phyloP scores from a whole-genome alignment of 2,113 vertebrate species.

The Oophaga pumilio region DNA sequence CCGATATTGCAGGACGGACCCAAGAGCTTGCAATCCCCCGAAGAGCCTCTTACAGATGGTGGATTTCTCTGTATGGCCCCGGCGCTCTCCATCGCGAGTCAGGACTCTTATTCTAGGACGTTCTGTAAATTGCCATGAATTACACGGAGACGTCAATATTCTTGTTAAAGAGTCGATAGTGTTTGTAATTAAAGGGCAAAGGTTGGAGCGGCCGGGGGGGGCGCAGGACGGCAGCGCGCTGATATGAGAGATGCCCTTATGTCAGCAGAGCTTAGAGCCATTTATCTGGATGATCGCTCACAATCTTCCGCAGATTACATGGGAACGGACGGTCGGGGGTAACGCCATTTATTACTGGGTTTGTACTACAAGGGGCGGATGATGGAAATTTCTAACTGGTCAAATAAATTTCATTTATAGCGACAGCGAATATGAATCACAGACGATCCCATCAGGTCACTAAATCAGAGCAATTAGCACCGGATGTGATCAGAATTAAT shows the following conservation, averaged over 20 bases:
- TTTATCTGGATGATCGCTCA: neutral
- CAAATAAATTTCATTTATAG: neutral
- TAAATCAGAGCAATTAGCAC: neutral
- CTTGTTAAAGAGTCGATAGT: slow-evolving; percentile 38
- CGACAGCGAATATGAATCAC: neutral
- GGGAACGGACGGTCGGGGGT: neutral
- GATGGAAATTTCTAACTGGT: neutral
- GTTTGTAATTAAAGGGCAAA: slow-evolving; percentile 45
- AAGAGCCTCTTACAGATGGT: neutral
- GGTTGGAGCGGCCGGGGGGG: neutral
- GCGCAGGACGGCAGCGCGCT: neutral
- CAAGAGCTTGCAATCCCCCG: neutral
- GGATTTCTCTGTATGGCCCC: neutral
- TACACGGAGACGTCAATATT: slow-evolving; percentile 22
- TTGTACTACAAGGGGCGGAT: neutral
- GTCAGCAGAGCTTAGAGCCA: neutral
- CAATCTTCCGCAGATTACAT: neutral
- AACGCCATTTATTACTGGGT: neutral
- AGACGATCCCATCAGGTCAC: neutral
- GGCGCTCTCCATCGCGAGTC: neutral
- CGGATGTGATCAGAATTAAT: neutral
- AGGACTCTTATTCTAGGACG: neutral
- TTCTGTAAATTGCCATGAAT: neutral
- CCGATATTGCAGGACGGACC: neutral
- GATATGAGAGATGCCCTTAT: slow-evolving; percentile 7